Evolutionary conservation across 2,888 invertebrate species (phyloP).

Genomic region (Drosophila mettleri): DNA sequence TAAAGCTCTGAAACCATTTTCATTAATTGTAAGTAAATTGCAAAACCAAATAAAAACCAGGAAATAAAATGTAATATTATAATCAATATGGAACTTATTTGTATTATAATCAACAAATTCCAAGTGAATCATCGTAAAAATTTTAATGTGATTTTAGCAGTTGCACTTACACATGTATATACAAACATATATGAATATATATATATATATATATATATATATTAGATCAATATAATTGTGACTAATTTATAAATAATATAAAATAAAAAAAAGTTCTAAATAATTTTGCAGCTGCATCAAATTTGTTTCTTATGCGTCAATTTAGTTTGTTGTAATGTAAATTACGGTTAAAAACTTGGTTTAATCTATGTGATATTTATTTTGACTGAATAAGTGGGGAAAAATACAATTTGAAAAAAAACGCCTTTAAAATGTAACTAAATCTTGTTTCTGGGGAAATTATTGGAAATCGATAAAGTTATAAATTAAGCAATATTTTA

Average conservation of each 20-base stretch:
- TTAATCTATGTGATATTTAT: neutral
- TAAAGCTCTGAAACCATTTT: too few relatives aligned
- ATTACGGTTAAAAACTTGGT: slow-evolving; percentile 9
- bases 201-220: too few relatives aligned
- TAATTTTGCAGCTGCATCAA: neutral
- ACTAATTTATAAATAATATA: slow-evolving; percentile 18
- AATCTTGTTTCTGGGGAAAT: neutral
- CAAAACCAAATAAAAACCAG: neutral
- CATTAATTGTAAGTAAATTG: neutral
- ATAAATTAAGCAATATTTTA: too few relatives aligned
- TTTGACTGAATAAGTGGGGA: neutral
- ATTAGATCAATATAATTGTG: slow-evolving; percentile 8
- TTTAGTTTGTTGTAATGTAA: slow-evolving; percentile 8
- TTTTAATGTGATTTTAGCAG: neutral
- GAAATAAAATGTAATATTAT: neutral
- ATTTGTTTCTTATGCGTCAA: slow-evolving; percentile 33
- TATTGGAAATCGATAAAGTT: neutral
- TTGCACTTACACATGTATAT: slow-evolving; percentile 8
- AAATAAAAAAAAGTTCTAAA: slow-evolving; percentile 3
- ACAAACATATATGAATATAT: too few relatives aligned
- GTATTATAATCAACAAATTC: neutral
- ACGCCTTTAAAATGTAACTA: neutral
- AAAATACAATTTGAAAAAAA: neutral
- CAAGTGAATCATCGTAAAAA: slow-evolving; percentile 13
- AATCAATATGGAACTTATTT: neutral